Percentiles rank a stretch among this genome's conserved stretches.
phyloP scores from a whole-genome alignment of 2,797 vertebrate genomes.

The Hyperoplus immaculatus region DNA sequence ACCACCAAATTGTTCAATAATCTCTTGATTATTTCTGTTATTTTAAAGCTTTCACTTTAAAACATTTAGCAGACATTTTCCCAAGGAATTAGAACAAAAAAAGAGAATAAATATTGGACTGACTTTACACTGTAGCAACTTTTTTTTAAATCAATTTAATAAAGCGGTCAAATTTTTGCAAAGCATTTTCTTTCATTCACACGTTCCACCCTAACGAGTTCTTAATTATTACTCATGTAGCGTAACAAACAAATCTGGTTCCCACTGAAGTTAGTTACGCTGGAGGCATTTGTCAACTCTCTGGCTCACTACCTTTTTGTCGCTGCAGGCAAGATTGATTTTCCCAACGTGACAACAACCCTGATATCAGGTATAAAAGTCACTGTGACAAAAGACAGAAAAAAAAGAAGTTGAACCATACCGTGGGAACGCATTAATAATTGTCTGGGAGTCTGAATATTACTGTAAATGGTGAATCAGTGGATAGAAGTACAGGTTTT shows the following conservation, averaged over 20 bases:
- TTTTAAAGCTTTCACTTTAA: neutral
- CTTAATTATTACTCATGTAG: neutral
- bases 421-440: slow-evolving; percentile 82
- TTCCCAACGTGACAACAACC: slow-evolving; percentile 80
- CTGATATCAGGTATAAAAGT: slow-evolving; percentile 70
- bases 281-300: slow-evolving; percentile 59
- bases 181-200: neutral
- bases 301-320: slow-evolving; percentile 73
- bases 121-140: too few species aligned
- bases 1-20: neutral
- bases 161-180: neutral
- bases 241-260: slow-evolving; percentile 67
- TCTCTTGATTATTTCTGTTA: neutral
- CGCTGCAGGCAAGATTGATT: slow-evolving; percentile 73
- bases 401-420: slow-evolving; percentile 67
- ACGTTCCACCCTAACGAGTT: slow-evolving; percentile 1
- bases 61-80: too few species aligned
- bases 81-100: neutral
- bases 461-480: slow-evolving; percentile 58
- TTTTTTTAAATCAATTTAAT: neutral
- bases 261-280: slow-evolving; percentile 72
- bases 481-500: slow-evolving; percentile 66
- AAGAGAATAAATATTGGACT: neutral
- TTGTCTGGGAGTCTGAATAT: slow-evolving; percentile 75
- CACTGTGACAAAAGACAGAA: slow-evolving; percentile 75